Evolutionary conservation across 1,140 invertebrate species (phyloP), one percentile per base, ranked within the genome.

Genomic region (Goniozus legneri): DNA sequence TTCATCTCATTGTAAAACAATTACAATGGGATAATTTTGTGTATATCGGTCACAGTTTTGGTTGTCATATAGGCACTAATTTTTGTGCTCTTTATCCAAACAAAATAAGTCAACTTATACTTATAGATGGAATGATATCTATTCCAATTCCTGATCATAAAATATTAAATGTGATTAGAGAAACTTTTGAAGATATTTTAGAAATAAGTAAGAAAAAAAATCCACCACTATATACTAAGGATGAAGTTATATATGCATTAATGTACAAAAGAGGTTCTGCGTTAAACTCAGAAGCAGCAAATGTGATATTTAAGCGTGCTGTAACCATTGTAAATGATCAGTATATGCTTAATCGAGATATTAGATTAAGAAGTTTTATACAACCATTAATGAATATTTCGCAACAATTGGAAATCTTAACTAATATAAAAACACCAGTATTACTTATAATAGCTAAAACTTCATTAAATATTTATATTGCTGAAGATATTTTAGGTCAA

Each of bases 31-130:
- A 77, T 7, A 69, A 67, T 24, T 79, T 80, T 52, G 65, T 72
- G 19, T 70, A 75, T 34, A 58, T 86, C 12, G 78, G 77, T 13
- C 84, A 86, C 54, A 85, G 83, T 50, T 71, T 83, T 44, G 84
- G 80, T 47, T 71, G 67, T 60, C 63, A 79, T 38, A 49, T 81
- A 24, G 73, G 71, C 48, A 46, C 69, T 37, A 58, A 74, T 10
- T 79, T 71, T 44, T 52, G 67, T 16, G 50, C 73, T 30, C 7
- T 82, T 0, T 80, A 78, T 56, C 82, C 82, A 0, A 58, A 76
- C 13, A 61, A 51, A 39, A 65, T 84, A 8, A 57, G 64, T 2
- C 80, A 77, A 54, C 52, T 83, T 21, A 64, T 84, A 15, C 57
- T 76, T 42, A 44, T 85, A 0, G 84, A 85, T 59, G 63, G 72